Evolutionary conservation across 2,888 invertebrate species (phyloP), one percentile per base, ranked within the genome.

Genomic region (Leucozona laternaria): DNA sequence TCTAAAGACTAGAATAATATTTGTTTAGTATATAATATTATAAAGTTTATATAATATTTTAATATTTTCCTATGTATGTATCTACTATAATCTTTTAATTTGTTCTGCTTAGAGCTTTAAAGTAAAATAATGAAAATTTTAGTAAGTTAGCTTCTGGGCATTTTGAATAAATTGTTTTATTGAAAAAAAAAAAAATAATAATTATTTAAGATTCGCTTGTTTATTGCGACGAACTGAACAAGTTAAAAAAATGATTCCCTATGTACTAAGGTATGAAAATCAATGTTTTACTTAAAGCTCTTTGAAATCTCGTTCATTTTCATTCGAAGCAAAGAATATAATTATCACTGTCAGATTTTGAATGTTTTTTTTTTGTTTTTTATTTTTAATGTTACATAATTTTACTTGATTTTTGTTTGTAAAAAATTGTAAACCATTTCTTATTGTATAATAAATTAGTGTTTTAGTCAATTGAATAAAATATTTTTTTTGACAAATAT

Each of bases 1-100:
- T 55, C 70, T 75, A 81, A 20, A 78, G 86, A 86, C 86, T 86
- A 86, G 86, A 86, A 72, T 15, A 57, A 50, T 64, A 70, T 78
- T 73, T 71, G 57, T 68, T 72, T 13, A 64, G 48, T 40, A 20
- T 53, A 64, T 43, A 15, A 71, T 34, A 13, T 73, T n/a, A n/a
- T n/a, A n/a, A 20, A n/a, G 55, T 53, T 70, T 58, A n/a, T 55
- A 28, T 62, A 3, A 28, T 31, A 31, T 40, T 68, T 8, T 22
- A 48, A 60, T 58, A 15, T 15, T 53, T 57, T 43, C 17, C 5
- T 40, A 15, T 55, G 10, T n/a, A 6, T 45, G n/a, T 43, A 11
- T 34, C 13, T 64, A 7, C 17, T 17, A 17, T 20, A 37, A 20
- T 15, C 20, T 7, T 17, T 58, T 22, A 13, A 48, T 48, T 20